Evolutionary conservation across 2,797 vertebrate species (phyloP).

Genomic region (Ctenopoma kingsleyae): DNA sequence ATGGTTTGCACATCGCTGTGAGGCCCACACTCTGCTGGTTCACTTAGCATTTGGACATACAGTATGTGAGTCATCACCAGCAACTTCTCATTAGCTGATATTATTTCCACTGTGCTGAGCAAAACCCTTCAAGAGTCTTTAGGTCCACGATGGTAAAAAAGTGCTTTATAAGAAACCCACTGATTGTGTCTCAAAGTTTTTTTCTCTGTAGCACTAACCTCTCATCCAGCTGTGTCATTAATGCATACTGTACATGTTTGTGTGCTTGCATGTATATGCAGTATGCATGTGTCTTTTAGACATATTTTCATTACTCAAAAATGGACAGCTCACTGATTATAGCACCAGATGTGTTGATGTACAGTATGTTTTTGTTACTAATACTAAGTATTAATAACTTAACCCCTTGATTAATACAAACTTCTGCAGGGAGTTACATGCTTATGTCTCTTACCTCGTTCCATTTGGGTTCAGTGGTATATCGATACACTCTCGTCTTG

Average conservation of each 20-base stretch:
- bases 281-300: background rate
- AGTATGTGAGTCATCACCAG: constrained; percentile 72
- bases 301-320: constrained; percentile 16
- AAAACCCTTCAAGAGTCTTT: constrained; percentile 58
- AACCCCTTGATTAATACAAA: background rate
- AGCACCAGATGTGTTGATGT: constrained; percentile 46
- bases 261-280: constrained; percentile 8
- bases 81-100: constrained; percentile 74
- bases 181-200: constrained; percentile 52
- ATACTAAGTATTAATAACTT: too few relatives aligned
- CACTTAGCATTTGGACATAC: constrained; percentile 68
- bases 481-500: constrained; percentile 96
- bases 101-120: constrained; percentile 72
- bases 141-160: constrained; percentile 33
- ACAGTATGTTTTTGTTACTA: too few relatives aligned
- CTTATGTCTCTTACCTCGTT: constrained; percentile 89
- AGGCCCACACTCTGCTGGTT: constrained; percentile 52
- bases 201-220: constrained; percentile 8
- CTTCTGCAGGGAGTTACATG: background rate
- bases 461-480: constrained; percentile 97
- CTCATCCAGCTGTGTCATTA: constrained; percentile 44
- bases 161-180: constrained; percentile 25
- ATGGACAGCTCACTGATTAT: constrained; percentile 34
- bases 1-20: constrained; percentile 64
- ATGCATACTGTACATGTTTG: constrained; percentile 2